Evolutionary conservation across 2,797 vertebrate genomes (phyloP).

Genomic region (Myioborus melanocephalus): DNA sequence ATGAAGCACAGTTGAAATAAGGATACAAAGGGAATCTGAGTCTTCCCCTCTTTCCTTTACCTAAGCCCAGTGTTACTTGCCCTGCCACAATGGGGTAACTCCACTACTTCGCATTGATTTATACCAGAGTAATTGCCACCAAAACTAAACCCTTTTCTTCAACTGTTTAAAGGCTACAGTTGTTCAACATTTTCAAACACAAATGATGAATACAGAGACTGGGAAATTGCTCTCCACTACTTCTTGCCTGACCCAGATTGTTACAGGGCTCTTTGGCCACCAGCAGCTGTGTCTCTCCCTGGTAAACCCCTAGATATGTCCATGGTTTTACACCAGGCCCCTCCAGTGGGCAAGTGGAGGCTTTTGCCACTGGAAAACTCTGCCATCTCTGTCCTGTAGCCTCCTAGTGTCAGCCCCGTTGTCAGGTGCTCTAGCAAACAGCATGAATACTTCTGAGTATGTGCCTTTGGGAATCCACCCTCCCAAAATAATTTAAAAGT

Average conservation of each 20-base stretch:
- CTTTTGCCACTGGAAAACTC: neutral
- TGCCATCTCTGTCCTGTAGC: neutral
- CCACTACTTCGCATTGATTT: neutral
- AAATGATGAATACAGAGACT: neutral
- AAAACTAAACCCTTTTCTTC: neutral
- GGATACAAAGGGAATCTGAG: constrained; percentile 34
- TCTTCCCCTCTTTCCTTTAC: neutral
- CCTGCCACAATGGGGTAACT: neutral
- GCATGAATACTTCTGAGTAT: neutral
- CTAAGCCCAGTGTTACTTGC: neutral
- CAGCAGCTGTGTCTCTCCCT: neutral
- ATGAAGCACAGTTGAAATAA: constrained; percentile 53
- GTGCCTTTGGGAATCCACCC: neutral
- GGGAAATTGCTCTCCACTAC: neutral
- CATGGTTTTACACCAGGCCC: neutral
- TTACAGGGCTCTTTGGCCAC: neutral
- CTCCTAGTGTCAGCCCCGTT: neutral
- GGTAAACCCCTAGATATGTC: neutral
- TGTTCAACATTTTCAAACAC: neutral
- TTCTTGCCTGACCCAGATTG: neutral
- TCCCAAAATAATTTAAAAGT: neutral
- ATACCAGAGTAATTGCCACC: neutral
- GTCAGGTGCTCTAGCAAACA: neutral
- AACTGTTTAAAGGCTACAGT: neutral
- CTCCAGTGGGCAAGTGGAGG: neutral